Base-by-base conservation (phyloP, 2,797 vertebrate species). In the Poeciliopsis turneri region DNA sequence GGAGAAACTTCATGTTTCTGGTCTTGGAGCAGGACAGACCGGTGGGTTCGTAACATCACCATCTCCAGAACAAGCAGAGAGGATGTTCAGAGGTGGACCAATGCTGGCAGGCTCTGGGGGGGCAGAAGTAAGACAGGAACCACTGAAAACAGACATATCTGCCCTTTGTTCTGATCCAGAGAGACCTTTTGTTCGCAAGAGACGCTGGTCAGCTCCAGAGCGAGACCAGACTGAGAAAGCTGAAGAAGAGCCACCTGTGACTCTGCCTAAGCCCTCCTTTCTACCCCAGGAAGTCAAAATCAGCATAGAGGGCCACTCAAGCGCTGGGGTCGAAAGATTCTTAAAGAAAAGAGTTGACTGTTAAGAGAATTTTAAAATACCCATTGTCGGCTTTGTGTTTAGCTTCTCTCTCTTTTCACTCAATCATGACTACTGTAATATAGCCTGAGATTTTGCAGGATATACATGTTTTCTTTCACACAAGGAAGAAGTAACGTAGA, bases 281-380 rank as follows among this genome's bases (percentile, higher is more conserved):
- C 97, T 99, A 95, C 96, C 98, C 94, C 98, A 99, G 95, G 97
- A 99, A 97, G 96, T 99, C 90, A 99, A 99, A 95, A 97, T 99
- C 95, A 98, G 96, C 96, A 99, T 99, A 83, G 98, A 99, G 96
- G 98, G 98, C 92, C 97, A 96, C 92, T 99, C 98, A 85, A 99
- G 97, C 20, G 93, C 97, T 89, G 98, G 98, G 91, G 97, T 96
- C 92, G 98, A 95, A 94, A 89, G 94, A 94, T 87, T 85, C 85
- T 89, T 86, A 78, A 89, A 86, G 71, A 92, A 78, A 88, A 90
- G 86, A 88, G 82, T 88, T 84, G 85, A 95, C 89, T 92, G 88
- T 84, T 89, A 86, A 88, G 77, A 80, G 84, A 81, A 84, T 49
- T 74, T 85, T 94, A 89, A 92, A 94, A 92, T 78, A 89, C 94